Base-by-base conservation (phyloP, 2,888 invertebrate species). In the Suillia variegata region DNA sequence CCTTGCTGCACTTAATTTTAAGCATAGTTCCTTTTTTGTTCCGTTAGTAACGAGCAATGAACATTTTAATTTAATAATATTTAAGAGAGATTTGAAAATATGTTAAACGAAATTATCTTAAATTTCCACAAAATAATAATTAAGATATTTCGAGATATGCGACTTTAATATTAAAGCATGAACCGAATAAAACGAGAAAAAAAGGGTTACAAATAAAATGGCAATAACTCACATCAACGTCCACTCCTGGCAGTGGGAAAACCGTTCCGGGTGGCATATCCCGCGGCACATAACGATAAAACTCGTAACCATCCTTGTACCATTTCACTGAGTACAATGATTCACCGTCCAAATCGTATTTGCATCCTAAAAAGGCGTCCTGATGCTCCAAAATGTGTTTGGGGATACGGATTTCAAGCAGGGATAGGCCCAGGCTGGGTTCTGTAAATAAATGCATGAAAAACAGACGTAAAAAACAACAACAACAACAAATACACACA, bases 251-350 rank as follows among this genome's bases (percentile, higher is more conserved):
- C 69, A 92, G 83, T 55, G 87, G 85, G 80, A 94, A 93, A 73
- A 90, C 88, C 81, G 92, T 89, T 42, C 89, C 88, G 1, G 92
- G 91, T 61, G 94, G 93, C 76, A 86, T 86, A 80, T 94, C 93
- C 56, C 90, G 85, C 18, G 94, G 94, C 68, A 93, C 91, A 82
- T 89, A 93, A 64, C 94, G 86, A 85, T 92, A 94, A 85, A 94
- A 93, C 83, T 94, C 94, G 80, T 91, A 88, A 67, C 93, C 93
- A 79, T 93, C 93, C 80, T 93, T 94, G 85, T 94, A 94, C 94
- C 94, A 94, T 84, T 94, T 94, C 73, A 94, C 93, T 31, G 93
- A 93, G 82, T 94, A 94, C 51, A 94, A 85, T 53, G 88, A 87
- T 80, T 94, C 93, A 2, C 88, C 88, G 70, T 93, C 92, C 78